A percentile compares a stretch with the other conserved stretches of the same genome.
Conservation (phyloP, 2,113 vertebrate species). For the Dolichotis patagonum region DNA sequence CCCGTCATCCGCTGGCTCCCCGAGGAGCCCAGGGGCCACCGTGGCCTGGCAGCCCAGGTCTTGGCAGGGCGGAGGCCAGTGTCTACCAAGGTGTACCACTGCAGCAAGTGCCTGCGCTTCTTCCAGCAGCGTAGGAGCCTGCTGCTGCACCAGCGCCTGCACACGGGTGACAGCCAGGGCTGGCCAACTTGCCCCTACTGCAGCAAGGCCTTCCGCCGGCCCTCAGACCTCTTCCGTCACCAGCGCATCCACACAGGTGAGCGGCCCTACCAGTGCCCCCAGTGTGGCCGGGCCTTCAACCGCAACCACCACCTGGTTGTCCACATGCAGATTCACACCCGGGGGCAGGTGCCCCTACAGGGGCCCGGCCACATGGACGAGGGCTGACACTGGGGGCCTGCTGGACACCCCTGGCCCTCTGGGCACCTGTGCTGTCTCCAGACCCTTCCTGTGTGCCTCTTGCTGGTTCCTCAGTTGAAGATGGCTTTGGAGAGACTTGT, state of each 20-base stretch:
- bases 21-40: not conserved
- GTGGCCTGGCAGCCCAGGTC: not conserved
- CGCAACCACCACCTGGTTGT: slow-evolving; percentile 94
- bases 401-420: not conserved
- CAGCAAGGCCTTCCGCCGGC: slow-evolving; percentile 88
- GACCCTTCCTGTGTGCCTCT: not conserved
- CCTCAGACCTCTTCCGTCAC: slow-evolving; percentile 87
- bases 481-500: not conserved
- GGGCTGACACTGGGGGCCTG: slow-evolving; percentile 18
- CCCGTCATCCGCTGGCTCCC: slow-evolving; percentile 75
- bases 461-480: not conserved
- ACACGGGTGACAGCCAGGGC: slow-evolving; percentile 87
- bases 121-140: slow-evolving; percentile 95
- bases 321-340: slow-evolving; percentile 94
- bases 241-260: slow-evolving; percentile 92
- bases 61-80: slow-evolving; percentile 77
- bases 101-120: slow-evolving; percentile 92
- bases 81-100: slow-evolving; percentile 91
- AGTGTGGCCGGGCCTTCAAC: slow-evolving; percentile 94
- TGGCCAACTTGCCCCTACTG: slow-evolving; percentile 89
- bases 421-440: accelerated
- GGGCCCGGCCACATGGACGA: not conserved
- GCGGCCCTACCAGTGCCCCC: slow-evolving; percentile 94
- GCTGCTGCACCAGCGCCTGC: slow-evolving; percentile 93
- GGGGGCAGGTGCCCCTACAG: slow-evolving; percentile 76